A percentile compares a stretch with the other conserved stretches of the same genome.
phyloP scores from a whole-genome alignment of 2,888 invertebrate species.

The Mythimna vitellina region DNA sequence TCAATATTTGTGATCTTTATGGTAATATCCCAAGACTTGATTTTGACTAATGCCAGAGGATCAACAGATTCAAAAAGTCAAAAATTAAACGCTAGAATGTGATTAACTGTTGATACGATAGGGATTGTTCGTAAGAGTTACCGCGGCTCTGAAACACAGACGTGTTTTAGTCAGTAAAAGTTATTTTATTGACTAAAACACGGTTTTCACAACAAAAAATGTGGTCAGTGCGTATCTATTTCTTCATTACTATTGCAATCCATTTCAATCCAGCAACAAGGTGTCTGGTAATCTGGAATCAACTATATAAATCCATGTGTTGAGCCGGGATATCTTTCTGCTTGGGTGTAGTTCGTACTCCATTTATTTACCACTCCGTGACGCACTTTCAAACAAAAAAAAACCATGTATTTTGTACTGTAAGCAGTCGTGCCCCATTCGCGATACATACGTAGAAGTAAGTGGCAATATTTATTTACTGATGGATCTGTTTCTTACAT shows the following conservation, averaged over 20 bases:
- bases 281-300: not conserved
- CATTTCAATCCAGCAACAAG: too few species aligned
- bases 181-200: too few species aligned
- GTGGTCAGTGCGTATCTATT: too few species aligned
- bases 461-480: conserved; percentile 27
- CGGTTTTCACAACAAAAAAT: too few species aligned
- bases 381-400: conserved; percentile 51
- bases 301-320: not conserved
- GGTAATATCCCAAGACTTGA: not conserved
- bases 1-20: not conserved
- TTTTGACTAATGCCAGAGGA: not conserved
- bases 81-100: not conserved
- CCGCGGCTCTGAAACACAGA: too few species aligned
- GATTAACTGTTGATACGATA: not conserved
- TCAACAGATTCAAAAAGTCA: not conserved
- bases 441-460: conserved; percentile 33
- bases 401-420: conserved; percentile 48
- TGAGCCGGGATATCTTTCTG: not conserved
- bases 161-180: too few species aligned
- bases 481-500: not conserved
- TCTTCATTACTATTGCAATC: too few species aligned
- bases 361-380: conserved; percentile 35
- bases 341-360: not conserved
- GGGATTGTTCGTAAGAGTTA: too few species aligned
- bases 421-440: conserved; percentile 68